Evolutionary conservation across 2,888 invertebrate species (phyloP).

Genomic region (Diadegma fenestrale): DNA sequence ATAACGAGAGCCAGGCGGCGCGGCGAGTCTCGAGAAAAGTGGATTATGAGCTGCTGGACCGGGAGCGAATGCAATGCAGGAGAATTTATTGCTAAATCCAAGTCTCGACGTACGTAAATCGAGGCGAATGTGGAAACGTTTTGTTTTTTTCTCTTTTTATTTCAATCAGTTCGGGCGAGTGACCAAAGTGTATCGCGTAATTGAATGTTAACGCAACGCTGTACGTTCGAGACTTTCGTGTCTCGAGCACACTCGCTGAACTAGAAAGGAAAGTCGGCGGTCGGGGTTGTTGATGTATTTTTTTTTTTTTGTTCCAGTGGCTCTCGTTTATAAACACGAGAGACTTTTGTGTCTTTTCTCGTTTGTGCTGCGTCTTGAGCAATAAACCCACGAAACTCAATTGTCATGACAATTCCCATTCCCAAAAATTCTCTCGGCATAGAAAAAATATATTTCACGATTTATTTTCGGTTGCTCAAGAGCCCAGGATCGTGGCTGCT

Average conservation of each 20-base stretch:
- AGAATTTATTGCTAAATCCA: conserved; percentile 50
- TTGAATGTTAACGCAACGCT: conserved; percentile 30
- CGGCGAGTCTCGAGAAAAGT: not conserved
- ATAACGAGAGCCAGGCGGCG: conserved; percentile 11
- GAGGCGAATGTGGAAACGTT: not conserved
- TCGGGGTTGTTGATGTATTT: conserved; percentile 19
- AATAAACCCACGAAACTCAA: not conserved
- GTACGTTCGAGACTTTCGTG: conserved; percentile 20
- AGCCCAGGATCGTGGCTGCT: not conserved
- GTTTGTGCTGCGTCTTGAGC: not conserved
- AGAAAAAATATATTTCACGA: conserved; percentile 29
- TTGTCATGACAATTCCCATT: conserved; percentile 2
- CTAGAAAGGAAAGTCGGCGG: conserved; percentile 30
- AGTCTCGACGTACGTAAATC: conserved; percentile 6
- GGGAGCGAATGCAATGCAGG: conserved; percentile 24
- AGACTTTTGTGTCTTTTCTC: not conserved
- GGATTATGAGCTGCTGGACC: not conserved
- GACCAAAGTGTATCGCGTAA: conserved; percentile 44
- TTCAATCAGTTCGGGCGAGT: conserved; percentile 19
- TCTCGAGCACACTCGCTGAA: conserved; percentile 15
- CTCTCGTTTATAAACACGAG: not conserved
- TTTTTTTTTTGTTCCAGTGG: too few species aligned
- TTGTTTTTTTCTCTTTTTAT: not conserved
- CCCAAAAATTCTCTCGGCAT: conserved; percentile 35
- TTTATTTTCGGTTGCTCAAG: conserved; percentile 49